These are phyloP conservation scores for Idaea dimidiata DNA, from an alignment of 2,888 invertebrate species.

Conservation along the genomic window DNA sequence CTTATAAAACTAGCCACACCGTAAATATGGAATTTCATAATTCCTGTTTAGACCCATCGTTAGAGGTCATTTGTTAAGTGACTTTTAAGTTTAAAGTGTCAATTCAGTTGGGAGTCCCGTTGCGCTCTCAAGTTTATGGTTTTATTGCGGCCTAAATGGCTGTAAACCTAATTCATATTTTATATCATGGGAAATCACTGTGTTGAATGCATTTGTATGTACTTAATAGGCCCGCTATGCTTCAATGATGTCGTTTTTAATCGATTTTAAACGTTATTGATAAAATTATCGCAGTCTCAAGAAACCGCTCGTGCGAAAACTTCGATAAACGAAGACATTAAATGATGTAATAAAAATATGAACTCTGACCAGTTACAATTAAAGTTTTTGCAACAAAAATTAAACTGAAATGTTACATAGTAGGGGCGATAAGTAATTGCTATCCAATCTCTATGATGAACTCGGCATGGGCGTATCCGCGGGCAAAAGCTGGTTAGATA, in stretches of 20 bases:
- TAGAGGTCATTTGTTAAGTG: background rate
- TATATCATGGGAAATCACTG: background rate
- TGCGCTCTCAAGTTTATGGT: background rate
- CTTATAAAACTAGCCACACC: background rate
- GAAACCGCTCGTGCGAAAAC: background rate
- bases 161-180: background rate
- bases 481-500: background rate
- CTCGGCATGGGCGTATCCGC: background rate
- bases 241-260: background rate
- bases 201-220: background rate
- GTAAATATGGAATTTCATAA: background rate
- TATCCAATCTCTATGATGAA: background rate
- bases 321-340: background rate
- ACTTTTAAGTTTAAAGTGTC: background rate
- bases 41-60: background rate
- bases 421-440: conserved; percentile 1
- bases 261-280: background rate
- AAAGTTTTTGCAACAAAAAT: background rate
- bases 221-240: background rate
- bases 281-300: background rate
- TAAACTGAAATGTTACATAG: background rate
- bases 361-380: background rate
- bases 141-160: background rate
- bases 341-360: background rate
- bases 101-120: background rate